Conservation (phyloP, 2,888 invertebrate genomes). For the Lottia scabra region DNA sequence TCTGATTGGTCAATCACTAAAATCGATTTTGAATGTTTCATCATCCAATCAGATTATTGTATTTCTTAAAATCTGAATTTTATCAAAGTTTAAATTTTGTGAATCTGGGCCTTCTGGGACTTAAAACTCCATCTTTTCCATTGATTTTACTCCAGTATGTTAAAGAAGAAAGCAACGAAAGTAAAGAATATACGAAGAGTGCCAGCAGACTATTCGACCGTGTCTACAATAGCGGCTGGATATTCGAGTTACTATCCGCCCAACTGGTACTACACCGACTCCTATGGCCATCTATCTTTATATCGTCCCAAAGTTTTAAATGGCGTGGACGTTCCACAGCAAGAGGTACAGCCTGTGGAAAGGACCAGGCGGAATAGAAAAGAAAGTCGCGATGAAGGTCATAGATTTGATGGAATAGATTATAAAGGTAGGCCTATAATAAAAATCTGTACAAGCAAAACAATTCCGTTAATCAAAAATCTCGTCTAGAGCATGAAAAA, state of each 20-base stretch:
- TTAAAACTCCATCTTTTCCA: too few species aligned
- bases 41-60: too few species aligned
- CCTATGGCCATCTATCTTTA: background rate
- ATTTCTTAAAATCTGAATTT: too few species aligned
- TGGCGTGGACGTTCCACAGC: background rate
- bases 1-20: too few species aligned
- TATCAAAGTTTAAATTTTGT: too few species aligned
- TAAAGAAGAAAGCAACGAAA: background rate
- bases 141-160: background rate
- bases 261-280: background rate
- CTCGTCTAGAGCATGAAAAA: too few species aligned
- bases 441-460: too few species aligned
- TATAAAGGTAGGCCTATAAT: background rate
- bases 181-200: background rate
- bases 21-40: too few species aligned
- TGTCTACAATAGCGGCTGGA: background rate
- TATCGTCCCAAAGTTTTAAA: background rate
- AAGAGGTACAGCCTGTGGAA: background rate
- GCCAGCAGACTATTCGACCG: background rate
- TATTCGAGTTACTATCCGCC: background rate
- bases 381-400: background rate
- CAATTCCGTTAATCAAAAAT: too few species aligned
- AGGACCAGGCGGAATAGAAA: background rate
- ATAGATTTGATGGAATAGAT: background rate
- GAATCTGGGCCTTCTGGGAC: too few species aligned